These are phyloP conservation scores for Cassiopea xamachana DNA, from an alignment of 30 jellyfish, hydroid and myxozoan species.

Conservation along the genomic window DNA sequence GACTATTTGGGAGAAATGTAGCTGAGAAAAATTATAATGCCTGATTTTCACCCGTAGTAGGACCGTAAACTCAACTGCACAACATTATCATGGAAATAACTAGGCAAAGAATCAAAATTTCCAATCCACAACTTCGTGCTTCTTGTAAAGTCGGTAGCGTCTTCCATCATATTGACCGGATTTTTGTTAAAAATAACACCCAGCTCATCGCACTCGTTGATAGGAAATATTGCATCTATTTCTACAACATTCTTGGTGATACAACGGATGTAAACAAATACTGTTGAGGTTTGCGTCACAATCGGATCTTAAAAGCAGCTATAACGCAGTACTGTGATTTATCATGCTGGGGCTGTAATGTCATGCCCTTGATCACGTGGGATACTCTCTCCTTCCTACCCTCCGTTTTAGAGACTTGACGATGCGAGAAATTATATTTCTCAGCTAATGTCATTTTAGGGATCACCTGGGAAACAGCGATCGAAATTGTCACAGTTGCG, in stretches of 20 bases:
- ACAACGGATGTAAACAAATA: not conserved
- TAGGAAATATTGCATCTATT: not conserved
- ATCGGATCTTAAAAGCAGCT: not conserved
- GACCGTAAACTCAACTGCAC: no score
- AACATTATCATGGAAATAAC: no score
- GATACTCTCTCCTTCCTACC: not conserved
- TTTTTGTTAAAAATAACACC: no score
- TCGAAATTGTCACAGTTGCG: not conserved
- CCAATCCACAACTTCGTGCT: no score
- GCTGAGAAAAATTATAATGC: no score
- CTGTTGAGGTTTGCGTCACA: not conserved
- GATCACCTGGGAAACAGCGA: not conserved
- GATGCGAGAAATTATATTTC: not conserved
- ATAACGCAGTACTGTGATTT: not conserved
- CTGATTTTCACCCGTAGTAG: no score
- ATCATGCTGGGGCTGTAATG: not conserved
- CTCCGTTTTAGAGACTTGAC: slow-evolving; percentile 1
- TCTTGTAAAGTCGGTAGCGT: no score
- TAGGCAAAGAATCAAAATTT: no score
- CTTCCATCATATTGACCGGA: no score
- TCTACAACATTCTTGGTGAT: not conserved
- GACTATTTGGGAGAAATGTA: no score
- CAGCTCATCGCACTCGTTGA: not conserved
- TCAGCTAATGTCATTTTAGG: slow-evolving; percentile 5
- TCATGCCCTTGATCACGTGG: not conserved